Base-by-base conservation (phyloP, 2,888 invertebrate genomes). In the Acronicta psi region DNA sequence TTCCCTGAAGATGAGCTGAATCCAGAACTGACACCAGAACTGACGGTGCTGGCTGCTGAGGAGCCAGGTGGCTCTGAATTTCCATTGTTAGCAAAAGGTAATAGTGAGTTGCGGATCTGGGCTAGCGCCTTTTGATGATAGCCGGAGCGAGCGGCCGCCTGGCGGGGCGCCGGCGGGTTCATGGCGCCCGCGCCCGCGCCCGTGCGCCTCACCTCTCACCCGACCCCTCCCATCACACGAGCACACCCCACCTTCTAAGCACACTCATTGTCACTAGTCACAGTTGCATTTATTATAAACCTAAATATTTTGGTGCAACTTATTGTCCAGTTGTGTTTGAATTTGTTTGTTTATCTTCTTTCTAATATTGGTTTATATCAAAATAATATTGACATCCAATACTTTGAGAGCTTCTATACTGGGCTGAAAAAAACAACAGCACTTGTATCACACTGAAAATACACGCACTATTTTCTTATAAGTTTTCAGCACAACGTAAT, bases 41-140 rank as follows among this genome's bases (percentile, higher is more conserved):
- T 94, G 79, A 97, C 96, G 50, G 97, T 97, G 89, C 97, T 97
- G 53, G 96, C 97, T 34, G 96, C 97, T 74, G 96, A 96, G 0
- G 96, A 96, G 73, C 96, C 96, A 38, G 95, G 95, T 46, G 96
- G 96, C 77, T 96, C 95, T 6, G 94, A 91, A 69, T 83, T 93
- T 59, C 94, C 93, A 75, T 93, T 96, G 83, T 97, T 97, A 53
- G 97, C 97, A 88, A 97, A 97, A 52, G 97, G 97, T 80, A 96
- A 95, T 79, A 97, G 91, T 62, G 97, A 97, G 89, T 97, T 97
- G 79, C 97, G 95, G 84, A 97, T 98, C 92, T 97, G 97, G 92
- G 97, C 97, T 91, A 98, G 95, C 86, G 97, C 97, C 94, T 97
- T 97, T 92, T 97, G 97, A 93, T 97, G 97, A 93, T 97, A 97